Evolutionary conservation across 2,113 vertebrate species (phyloP).

Genomic region (Periophthalmodon schlosseri): DNA sequence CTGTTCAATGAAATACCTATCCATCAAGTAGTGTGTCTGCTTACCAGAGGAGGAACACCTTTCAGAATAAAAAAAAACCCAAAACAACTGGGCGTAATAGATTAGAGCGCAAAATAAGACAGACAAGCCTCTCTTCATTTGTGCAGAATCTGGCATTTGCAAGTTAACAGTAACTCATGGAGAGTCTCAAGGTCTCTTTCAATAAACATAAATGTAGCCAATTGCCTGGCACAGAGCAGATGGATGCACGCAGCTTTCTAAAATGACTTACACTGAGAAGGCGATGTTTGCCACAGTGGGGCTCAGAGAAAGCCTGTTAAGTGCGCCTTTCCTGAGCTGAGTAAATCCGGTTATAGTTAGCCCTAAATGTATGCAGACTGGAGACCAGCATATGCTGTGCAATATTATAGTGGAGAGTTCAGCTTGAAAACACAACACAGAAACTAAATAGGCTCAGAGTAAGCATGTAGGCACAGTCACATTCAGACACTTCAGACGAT

Average conservation of each 20-base stretch:
- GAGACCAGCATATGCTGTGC: slow-evolving; percentile 37
- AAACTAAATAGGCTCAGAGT: slow-evolving; percentile 39
- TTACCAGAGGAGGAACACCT: slow-evolving; percentile 18
- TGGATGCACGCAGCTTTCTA: slow-evolving; percentile 21
- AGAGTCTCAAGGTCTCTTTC: slow-evolving; percentile 15
- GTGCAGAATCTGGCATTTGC: slow-evolving; percentile 22
- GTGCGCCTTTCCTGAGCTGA: slow-evolving; percentile 44
- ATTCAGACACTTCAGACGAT: slow-evolving; percentile 42
- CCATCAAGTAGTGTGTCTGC: slow-evolving; percentile 15
- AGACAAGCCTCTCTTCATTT: slow-evolving; percentile 1
- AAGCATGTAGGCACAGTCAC: slow-evolving; percentile 30
- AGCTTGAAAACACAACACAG: slow-evolving; percentile 50
- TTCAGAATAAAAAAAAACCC: not conserved
- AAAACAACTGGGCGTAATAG: not conserved
- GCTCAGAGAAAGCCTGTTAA: slow-evolving; percentile 45
- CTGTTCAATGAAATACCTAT: slow-evolving; percentile 35
- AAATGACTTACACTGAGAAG: slow-evolving; percentile 41
- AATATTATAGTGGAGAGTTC: slow-evolving; percentile 29
- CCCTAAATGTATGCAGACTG: slow-evolving; percentile 57
- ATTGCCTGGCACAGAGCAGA: slow-evolving; percentile 32
- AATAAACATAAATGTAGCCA: slow-evolving; percentile 33
- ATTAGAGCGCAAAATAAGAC: not conserved
- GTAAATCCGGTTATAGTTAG: slow-evolving; percentile 65
- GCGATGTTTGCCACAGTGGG: slow-evolving; percentile 31
- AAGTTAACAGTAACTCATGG: slow-evolving; percentile 47